Percentiles rank a stretch among this genome's conserved stretches.
Evolutionary conservation across 2,797 vertebrate species (phyloP).

Genomic region (Oreochromis grahami): DNA sequence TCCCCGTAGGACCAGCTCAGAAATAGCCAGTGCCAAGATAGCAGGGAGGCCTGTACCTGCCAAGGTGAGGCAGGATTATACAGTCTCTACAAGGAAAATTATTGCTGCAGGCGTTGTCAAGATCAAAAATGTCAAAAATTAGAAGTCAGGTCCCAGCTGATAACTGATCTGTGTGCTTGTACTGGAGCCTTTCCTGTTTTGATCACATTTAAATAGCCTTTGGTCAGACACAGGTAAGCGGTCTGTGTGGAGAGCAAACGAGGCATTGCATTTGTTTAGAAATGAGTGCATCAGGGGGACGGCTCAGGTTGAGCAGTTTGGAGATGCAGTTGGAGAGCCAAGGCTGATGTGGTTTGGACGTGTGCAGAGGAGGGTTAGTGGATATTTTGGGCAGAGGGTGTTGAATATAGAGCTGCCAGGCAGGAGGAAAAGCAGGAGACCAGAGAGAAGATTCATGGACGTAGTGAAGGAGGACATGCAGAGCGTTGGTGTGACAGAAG

Average conservation of each 20-base stretch:
- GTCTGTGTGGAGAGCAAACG: neutral
- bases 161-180: neutral
- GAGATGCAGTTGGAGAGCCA: neutral
- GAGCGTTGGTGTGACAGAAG: neutral
- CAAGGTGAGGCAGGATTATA: slow-evolving; percentile 59
- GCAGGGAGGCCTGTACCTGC: slow-evolving; percentile 83
- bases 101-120: neutral
- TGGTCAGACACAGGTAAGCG: fast-evolving
- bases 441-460: neutral
- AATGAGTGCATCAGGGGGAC: fast-evolving
- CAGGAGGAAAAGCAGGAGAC: neutral
- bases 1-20: slow-evolving; percentile 88
- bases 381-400: neutral
- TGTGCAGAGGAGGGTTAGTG: neutral
- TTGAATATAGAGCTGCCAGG: neutral
- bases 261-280: neutral
- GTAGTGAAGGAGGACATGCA: neutral
- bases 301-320: fast-evolving
- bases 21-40: slow-evolving; percentile 90
- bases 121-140: neutral
- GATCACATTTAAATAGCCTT: neutral
- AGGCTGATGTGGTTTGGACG: neutral
- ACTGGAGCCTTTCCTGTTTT: neutral
- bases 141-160: fast-evolving
- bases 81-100: no score